phyloP scores from a whole-genome alignment of 2,797 vertebrate species.

The Momotus momota region DNA sequence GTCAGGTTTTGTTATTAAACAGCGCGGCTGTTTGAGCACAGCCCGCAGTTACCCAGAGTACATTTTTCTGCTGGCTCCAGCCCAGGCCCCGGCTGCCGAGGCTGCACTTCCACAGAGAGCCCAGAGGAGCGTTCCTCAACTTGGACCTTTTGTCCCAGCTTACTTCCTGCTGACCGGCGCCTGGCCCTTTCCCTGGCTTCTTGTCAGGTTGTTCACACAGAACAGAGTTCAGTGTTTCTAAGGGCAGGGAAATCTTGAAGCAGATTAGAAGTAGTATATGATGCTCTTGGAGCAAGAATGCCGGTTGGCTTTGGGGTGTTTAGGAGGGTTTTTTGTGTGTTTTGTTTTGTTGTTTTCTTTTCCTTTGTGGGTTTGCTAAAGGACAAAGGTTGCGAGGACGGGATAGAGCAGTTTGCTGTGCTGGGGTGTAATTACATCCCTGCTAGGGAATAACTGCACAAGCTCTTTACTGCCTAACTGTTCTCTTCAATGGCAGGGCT shows the following conservation, averaged over 20 bases:
- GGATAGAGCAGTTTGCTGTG: background rate
- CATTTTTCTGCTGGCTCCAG: constrained; percentile 67
- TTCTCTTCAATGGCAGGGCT: background rate
- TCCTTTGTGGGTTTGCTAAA: constrained; percentile 28
- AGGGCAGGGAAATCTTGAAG: constrained; percentile 75
- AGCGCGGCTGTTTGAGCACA: constrained; percentile 68
- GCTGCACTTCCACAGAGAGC: constrained; percentile 79
- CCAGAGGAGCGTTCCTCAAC: constrained; percentile 80
- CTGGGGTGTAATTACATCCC: constrained; percentile 20
- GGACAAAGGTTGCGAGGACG: constrained; percentile 50
- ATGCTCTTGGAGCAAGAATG: constrained; percentile 18
- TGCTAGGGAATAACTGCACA: background rate
- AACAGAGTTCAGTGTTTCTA: constrained; percentile 77
- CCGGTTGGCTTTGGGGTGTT: background rate
- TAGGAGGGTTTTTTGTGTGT: background rate
- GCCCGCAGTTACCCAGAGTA: constrained; percentile 41
- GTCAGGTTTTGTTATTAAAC: constrained; percentile 54
- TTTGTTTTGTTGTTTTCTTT: background rate
- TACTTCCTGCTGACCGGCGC: constrained; percentile 86
- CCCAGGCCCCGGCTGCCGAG: constrained; percentile 74
- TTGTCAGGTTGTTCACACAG: constrained; percentile 77
- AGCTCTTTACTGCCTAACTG: background rate
- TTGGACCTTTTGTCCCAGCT: constrained; percentile 86
- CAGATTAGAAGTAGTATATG: constrained; percentile 58
- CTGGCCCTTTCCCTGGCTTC: constrained; percentile 75